Conservation (phyloP, 2,113 vertebrate species). For the Poicephalus meyeri region DNA sequence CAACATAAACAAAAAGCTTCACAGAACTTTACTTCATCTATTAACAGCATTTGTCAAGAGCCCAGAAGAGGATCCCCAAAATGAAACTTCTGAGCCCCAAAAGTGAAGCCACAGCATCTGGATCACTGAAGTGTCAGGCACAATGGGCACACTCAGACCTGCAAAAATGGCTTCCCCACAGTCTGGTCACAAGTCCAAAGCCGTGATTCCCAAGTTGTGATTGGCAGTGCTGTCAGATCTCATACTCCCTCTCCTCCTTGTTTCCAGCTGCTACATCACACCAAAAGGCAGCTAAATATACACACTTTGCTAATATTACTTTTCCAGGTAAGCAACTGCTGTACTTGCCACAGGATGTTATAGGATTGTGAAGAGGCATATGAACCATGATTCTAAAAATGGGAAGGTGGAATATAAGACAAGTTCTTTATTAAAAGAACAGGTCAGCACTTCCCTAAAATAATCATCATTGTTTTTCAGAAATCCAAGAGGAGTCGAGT, state of each 20-base stretch:
- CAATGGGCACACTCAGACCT: neutral
- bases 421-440: conserved; percentile 19
- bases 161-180: neutral
- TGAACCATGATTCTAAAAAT: conserved; percentile 45
- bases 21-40: neutral
- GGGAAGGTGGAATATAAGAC: conserved; percentile 4
- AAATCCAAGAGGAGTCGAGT: neutral
- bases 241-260: conserved; percentile 22
- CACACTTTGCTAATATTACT: conserved; percentile 71
- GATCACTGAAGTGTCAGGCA: neutral
- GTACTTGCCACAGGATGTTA: conserved; percentile 56
- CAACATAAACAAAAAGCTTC: neutral
- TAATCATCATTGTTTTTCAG: conserved; percentile 33
- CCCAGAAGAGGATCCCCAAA: neutral
- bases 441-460: conserved; percentile 28
- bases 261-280: conserved; percentile 70
- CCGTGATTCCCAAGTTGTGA: neutral
- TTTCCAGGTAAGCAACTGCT: conserved; percentile 74
- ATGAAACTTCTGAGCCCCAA: neutral
- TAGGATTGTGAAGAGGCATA: conserved; percentile 41
- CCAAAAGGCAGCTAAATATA: conserved; percentile 76
- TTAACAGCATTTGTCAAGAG: neutral
- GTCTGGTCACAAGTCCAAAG: neutral
- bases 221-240: conserved; percentile 30
- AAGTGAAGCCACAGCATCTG: neutral